Percentiles rank a stretch among this genome's conserved stretches.
These are phyloP conservation scores for Cotesia vestalis DNA, from an alignment of 1,140 invertebrate species.

Conservation along the genomic window DNA sequence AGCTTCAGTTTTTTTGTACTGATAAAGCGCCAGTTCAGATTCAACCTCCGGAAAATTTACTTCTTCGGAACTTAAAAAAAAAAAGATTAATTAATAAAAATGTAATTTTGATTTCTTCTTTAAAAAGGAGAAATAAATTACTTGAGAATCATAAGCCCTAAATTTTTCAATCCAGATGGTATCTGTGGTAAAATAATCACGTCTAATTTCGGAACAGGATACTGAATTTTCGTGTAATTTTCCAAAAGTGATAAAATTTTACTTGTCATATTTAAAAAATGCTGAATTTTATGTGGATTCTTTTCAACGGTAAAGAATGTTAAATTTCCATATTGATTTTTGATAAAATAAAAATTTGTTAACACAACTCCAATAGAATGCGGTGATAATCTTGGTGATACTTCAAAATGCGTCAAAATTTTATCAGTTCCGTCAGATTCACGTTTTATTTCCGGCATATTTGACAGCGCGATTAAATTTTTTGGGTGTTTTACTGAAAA, in stretches of 20 bases:
- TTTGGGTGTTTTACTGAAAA: not conserved
- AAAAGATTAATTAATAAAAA: too few relatives aligned
- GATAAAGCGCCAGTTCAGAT: too few relatives aligned
- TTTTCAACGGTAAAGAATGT: too few relatives aligned
- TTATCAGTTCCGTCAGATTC: not conserved
- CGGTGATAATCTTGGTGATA: not conserved
- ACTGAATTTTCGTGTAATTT: conserved; percentile 1
- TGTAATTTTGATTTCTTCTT: too few relatives aligned
- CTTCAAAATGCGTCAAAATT: not conserved
- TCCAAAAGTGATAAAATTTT: not conserved
- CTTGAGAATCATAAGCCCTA: not conserved
- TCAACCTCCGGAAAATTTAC: too few relatives aligned
- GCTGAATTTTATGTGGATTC: not conserved
- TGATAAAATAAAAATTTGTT: not conserved
- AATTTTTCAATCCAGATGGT: not conserved
- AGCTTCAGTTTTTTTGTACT: too few relatives aligned
- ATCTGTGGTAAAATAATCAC: not conserved
- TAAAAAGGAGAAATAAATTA: too few relatives aligned
- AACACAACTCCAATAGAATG: conserved; percentile 57
- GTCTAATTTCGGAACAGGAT: not conserved
- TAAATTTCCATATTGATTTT: too few relatives aligned
- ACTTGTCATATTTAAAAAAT: not conserved
- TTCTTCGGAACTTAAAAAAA: too few relatives aligned
- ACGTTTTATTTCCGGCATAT: not conserved
- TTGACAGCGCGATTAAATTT: not conserved